These are phyloP conservation scores for Yponomeuta sedellus DNA, from an alignment of 2,888 invertebrate genomes.

Conservation along the genomic window DNA sequence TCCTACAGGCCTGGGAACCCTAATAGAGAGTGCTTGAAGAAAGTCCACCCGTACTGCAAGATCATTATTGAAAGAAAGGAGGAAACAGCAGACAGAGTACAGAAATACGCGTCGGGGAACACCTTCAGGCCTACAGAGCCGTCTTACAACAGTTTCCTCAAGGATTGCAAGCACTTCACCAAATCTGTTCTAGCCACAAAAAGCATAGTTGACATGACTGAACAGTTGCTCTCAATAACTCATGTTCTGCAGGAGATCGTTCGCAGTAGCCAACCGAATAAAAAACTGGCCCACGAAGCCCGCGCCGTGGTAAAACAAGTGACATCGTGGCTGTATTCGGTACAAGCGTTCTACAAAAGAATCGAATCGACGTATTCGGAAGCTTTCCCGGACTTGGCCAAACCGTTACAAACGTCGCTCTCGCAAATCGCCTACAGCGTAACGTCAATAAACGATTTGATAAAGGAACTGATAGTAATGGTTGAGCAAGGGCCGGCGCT, in stretches of 20 bases:
- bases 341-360: constrained; percentile 73
- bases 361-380: constrained; percentile 73
- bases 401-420: constrained; percentile 82
- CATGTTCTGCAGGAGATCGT: not conserved
- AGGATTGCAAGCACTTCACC: constrained; percentile 69
- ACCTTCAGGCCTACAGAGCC: constrained; percentile 73
- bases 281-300: constrained; percentile 31
- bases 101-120: constrained; percentile 70
- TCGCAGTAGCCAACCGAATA: not conserved
- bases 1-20: constrained; percentile 31
- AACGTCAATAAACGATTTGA: constrained; percentile 70
- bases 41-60: constrained; percentile 65
- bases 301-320: constrained; percentile 56
- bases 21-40: constrained; percentile 38
- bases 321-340: constrained; percentile 70
- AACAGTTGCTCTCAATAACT: constrained; percentile 29
- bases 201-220: constrained; percentile 39
- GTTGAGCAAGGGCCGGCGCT: constrained; percentile 44
- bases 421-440: constrained; percentile 81
- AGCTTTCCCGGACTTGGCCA: constrained; percentile 87
- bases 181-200: constrained; percentile 56
- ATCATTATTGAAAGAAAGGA: constrained; percentile 55
- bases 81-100: constrained; percentile 44
- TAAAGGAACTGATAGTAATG: constrained; percentile 61
- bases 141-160: constrained; percentile 67